Conservation (phyloP, 2,888 invertebrate species). For the Heliothis peltigera region DNA sequence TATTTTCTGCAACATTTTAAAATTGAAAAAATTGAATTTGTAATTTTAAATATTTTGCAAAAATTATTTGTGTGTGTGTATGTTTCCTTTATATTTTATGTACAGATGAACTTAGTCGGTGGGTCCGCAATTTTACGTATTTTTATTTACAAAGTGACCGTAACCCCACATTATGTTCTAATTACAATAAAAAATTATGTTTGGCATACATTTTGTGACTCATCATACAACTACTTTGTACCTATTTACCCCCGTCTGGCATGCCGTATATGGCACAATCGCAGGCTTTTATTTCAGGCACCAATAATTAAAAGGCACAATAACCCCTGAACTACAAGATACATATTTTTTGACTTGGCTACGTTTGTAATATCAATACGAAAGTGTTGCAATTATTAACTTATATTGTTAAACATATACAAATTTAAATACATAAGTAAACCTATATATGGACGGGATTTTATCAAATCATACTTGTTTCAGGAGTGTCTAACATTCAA, state of each 20-base stretch:
- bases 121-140: constrained; percentile 84
- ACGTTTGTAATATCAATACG: constrained; percentile 58
- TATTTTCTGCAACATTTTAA: constrained; percentile 16
- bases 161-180: constrained; percentile 75
- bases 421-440: constrained; percentile 49
- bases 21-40: neutral
- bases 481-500: constrained; percentile 48
- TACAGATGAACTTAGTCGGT: constrained; percentile 83
- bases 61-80: constrained; percentile 52
- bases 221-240: constrained; percentile 84
- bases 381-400: constrained; percentile 42
- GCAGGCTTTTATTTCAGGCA: constrained; percentile 75
- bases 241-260: constrained; percentile 71
- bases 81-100: constrained; percentile 63
- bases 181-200: constrained; percentile 80
- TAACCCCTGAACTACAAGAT: constrained; percentile 59
- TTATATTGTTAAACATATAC: constrained; percentile 34
- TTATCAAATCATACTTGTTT: constrained; percentile 53
- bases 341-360: constrained; percentile 40
- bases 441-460: constrained; percentile 58
- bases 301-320: constrained; percentile 80
- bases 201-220: constrained; percentile 90
- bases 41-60: constrained; percentile 53
- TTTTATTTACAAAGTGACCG: constrained; percentile 78
- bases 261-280: constrained; percentile 81